Conservation (phyloP, 2,888 invertebrate species). For the Kuschelorhynchus macadamiae region DNA sequence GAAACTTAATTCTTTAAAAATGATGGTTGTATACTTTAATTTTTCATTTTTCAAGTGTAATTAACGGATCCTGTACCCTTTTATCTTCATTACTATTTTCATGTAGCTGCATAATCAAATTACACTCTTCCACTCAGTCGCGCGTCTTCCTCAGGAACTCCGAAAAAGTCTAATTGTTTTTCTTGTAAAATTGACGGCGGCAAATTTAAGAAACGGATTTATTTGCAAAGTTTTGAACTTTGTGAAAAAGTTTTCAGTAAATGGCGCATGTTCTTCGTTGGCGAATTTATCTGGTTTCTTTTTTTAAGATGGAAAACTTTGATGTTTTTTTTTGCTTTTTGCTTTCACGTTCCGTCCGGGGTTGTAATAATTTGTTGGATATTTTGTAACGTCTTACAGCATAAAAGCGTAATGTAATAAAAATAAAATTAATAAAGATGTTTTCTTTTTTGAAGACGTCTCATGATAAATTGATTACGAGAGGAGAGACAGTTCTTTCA, state of each 20-base stretch:
- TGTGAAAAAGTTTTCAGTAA: conserved; percentile 44
- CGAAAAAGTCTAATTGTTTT: conserved; percentile 49
- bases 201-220: conserved; percentile 51
- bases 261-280: conserved; percentile 45
- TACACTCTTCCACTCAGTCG: conserved; percentile 20
- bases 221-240: conserved; percentile 46
- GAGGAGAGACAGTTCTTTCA: too few relatives aligned
- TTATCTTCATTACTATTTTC: neutral
- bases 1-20: too few relatives aligned
- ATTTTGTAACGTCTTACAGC: conserved; percentile 39
- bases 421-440: conserved; percentile 14
- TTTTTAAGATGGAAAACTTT: conserved; percentile 37
- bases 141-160: conserved; percentile 20
- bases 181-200: conserved; percentile 50
- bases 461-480: too few relatives aligned
- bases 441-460: too few relatives aligned
- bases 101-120: conserved; percentile 31
- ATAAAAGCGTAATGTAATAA: conserved; percentile 30
- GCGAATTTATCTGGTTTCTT: conserved; percentile 42
- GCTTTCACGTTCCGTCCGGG: conserved; percentile 23
- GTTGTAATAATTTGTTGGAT: conserved; percentile 43
- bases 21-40: too few relatives aligned
- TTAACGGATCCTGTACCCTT: too few relatives aligned
- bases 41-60: too few relatives aligned
- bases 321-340: too few relatives aligned